These are phyloP conservation scores for Ataeniobius toweri DNA, from an alignment of 2,797 vertebrate genomes.

Conservation along the genomic window DNA sequence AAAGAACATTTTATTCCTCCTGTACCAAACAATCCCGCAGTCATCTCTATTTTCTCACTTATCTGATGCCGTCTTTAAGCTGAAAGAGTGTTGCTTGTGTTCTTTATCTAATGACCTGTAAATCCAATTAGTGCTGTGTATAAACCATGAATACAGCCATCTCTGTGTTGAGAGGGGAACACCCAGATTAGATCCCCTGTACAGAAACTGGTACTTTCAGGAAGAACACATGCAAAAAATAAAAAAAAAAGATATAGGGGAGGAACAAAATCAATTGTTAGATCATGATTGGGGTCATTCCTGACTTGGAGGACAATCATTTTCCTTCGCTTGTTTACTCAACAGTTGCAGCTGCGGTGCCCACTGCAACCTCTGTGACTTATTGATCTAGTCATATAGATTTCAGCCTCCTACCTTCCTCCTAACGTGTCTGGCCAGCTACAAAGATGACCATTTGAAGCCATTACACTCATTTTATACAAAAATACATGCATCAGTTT, in stretches of 20 bases:
- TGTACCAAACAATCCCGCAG: slow-evolving; percentile 71
- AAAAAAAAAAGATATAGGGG: neutral
- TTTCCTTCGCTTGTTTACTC: slow-evolving; percentile 60
- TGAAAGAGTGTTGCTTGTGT: slow-evolving; percentile 69
- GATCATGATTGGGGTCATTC: slow-evolving; percentile 52
- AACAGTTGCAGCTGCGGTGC: slow-evolving; percentile 54
- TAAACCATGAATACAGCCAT: slow-evolving; percentile 74
- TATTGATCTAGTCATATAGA: slow-evolving; percentile 68
- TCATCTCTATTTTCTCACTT: slow-evolving; percentile 28
- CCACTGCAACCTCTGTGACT: slow-evolving; percentile 59
- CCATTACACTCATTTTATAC: slow-evolving; percentile 43
- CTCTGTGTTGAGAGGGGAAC: slow-evolving; percentile 56
- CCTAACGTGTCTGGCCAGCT: slow-evolving; percentile 70
- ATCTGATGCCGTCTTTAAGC: slow-evolving; percentile 54
- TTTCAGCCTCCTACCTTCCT: slow-evolving; percentile 48
- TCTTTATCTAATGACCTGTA: slow-evolving; percentile 82
- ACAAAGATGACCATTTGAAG: slow-evolving; percentile 56
- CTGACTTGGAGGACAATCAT: slow-evolving; percentile 52
- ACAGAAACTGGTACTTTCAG: slow-evolving; percentile 8
- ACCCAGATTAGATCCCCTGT: neutral
- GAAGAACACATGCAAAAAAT: slow-evolving; percentile 26
- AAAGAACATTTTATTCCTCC: slow-evolving; percentile 64
- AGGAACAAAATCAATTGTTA: slow-evolving; percentile 38
- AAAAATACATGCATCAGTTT: neutral
- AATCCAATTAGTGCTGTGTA: slow-evolving; percentile 79